These are phyloP conservation scores for Corvus moneduloides DNA, from an alignment of 2,113 vertebrate genomes.

Conservation along the genomic window DNA sequence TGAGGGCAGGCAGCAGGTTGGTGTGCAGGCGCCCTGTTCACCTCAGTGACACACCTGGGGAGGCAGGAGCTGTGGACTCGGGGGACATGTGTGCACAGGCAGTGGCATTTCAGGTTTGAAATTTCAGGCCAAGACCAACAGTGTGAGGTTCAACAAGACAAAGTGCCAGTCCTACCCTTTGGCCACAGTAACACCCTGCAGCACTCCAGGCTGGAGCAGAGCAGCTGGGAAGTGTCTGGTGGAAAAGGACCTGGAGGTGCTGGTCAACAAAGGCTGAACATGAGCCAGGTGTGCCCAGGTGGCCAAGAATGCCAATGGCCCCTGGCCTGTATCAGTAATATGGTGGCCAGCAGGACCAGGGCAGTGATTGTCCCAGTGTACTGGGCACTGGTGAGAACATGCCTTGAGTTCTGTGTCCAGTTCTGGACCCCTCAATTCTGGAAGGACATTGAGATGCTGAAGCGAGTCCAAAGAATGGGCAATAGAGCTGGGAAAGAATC, in stretches of 20 bases:
- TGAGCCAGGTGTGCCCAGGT: neutral
- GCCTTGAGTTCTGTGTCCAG: rapidly evolving
- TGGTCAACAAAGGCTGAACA: neutral
- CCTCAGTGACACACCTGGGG: neutral
- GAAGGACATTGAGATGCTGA: neutral
- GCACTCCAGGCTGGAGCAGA: neutral
- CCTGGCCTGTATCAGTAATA: too few relatives aligned
- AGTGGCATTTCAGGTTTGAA: rapidly evolving
- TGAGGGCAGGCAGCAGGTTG: neutral
- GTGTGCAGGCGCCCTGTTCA: rapidly evolving
- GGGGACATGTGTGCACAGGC: rapidly evolving
- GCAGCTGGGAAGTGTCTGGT: neutral
- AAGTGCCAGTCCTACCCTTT: neutral
- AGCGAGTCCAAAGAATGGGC: rapidly evolving
- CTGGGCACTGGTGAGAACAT: neutral
- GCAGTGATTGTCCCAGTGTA: neutral
- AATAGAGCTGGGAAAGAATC: neutral
- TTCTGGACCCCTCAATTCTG: neutral
- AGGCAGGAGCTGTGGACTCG: neutral
- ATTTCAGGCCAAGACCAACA: neutral
- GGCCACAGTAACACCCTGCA: neutral
- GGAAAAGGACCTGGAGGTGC: neutral
- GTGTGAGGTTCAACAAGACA: neutral
- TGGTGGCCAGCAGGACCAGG: neutral
- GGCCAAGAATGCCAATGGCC: neutral